phyloP scores from a whole-genome alignment of 2,888 invertebrate species.

The Sthenelais limicola region DNA sequence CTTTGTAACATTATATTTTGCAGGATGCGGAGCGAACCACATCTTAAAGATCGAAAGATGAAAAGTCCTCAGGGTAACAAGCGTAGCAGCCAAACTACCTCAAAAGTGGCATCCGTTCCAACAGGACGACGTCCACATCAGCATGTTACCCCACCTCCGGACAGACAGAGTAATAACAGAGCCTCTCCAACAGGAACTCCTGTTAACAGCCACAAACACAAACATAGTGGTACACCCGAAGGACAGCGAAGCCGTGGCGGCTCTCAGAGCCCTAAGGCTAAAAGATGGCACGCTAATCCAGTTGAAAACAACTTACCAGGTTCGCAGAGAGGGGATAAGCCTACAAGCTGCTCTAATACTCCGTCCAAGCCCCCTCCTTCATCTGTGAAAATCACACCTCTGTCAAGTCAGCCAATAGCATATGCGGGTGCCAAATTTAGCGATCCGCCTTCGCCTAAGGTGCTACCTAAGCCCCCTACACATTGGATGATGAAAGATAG shows the following conservation, averaged over 20 bases:
- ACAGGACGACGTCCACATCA: slow-evolving; percentile 7
- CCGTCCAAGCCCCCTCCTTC: slow-evolving; percentile 22
- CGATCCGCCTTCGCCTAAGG: slow-evolving; percentile 84
- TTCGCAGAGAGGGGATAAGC: slow-evolving; percentile 7
- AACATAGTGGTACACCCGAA: neutral
- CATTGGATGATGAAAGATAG: slow-evolving; percentile 82
- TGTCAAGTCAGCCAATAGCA: slow-evolving; percentile 44
- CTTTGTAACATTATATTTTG: too few species aligned
- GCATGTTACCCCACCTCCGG: slow-evolving; percentile 14
- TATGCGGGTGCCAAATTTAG: slow-evolving; percentile 86
- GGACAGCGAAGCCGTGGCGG: slow-evolving; percentile 7
- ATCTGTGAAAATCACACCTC: neutral
- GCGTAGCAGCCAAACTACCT: slow-evolving; percentile 19
- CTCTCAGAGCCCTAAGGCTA: slow-evolving; percentile 28
- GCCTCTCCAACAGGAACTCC: neutral
- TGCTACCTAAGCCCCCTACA: slow-evolving; percentile 84
- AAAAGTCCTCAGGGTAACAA: slow-evolving; percentile 25
- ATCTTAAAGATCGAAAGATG: slow-evolving; percentile 7
- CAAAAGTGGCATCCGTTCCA: slow-evolving; percentile 2
- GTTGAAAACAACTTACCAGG: neutral
- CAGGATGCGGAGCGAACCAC: slow-evolving; percentile 27
- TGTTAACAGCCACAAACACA: slow-evolving; percentile 29
- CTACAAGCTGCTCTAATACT: slow-evolving; percentile 16
- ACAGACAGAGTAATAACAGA: slow-evolving; percentile 1
- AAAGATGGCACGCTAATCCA: slow-evolving; percentile 10